A percentile compares a stretch with the other conserved stretches of the same genome.
phyloP scores from a whole-genome alignment of 1,140 invertebrate genomes.

The Paraescarpia echinospica region DNA sequence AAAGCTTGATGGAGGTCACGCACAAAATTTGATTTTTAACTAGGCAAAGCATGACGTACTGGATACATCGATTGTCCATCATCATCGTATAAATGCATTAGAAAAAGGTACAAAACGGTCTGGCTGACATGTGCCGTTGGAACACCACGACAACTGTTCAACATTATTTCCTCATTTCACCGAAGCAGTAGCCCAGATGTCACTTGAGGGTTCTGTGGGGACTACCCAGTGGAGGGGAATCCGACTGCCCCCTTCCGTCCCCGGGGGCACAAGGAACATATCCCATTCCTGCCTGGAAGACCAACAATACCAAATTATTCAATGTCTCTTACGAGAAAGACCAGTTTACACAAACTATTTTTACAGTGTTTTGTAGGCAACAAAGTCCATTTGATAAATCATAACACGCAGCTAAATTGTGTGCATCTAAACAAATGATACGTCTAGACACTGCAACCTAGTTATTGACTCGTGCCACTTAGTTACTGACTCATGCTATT shows the following conservation, averaged over 20 bases:
- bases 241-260: constrained; percentile 31
- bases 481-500: too few relatives aligned
- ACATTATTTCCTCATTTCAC: neutral
- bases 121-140: neutral
- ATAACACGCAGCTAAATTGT: too few relatives aligned
- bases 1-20: too few relatives aligned
- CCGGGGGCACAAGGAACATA: constrained; percentile 31
- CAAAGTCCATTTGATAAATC: too few relatives aligned
- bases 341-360: too few relatives aligned
- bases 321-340: neutral
- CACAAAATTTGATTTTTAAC: too few relatives aligned
- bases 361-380: too few relatives aligned
- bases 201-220: constrained; percentile 35
- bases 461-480: too few relatives aligned
- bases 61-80: neutral
- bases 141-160: neutral
- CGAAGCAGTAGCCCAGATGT: constrained; percentile 34
- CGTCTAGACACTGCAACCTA: too few relatives aligned
- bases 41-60: too few relatives aligned
- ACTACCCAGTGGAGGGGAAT: constrained; percentile 38
- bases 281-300: constrained; percentile 40
- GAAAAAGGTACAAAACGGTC: too few relatives aligned
- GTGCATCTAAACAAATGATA: too few relatives aligned
- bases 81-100: neutral
- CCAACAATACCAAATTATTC: neutral